phyloP scores from a whole-genome alignment of 1,140 invertebrate species.

The Pomacea maculata region DNA sequence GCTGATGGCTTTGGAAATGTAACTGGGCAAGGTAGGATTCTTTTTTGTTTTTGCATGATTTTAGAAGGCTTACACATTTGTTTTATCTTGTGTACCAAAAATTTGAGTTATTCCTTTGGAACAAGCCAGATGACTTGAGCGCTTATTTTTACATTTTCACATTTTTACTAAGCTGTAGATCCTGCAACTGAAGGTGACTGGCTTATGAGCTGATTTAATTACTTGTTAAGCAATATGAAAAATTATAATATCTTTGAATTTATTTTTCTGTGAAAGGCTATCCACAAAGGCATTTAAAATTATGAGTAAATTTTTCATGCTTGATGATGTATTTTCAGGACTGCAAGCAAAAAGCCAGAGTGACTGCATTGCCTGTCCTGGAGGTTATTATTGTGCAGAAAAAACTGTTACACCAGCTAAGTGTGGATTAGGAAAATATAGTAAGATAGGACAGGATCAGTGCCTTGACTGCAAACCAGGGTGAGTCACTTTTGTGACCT shows the following conservation, averaged over 20 bases:
- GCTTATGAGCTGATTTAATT: too few relatives aligned
- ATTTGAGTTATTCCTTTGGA: background rate
- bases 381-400: slow-evolving; percentile 52
- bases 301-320: too few relatives aligned
- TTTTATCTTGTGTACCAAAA: background rate
- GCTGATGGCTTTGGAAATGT: slow-evolving; percentile 17
- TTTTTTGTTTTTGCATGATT: background rate
- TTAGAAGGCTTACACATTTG: background rate
- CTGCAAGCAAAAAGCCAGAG: slow-evolving; percentile 57
- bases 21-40: slow-evolving; percentile 32
- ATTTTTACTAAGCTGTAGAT: background rate
- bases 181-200: too few relatives aligned
- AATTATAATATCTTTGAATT: too few relatives aligned
- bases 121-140: too few relatives aligned
- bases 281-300: too few relatives aligned
- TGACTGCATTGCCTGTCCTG: slow-evolving; percentile 55
- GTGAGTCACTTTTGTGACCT: slow-evolving; percentile 30
- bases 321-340: slow-evolving; percentile 28
- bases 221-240: too few relatives aligned
- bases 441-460: slow-evolving; percentile 44
- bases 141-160: background rate
- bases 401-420: slow-evolving; percentile 45
- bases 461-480: slow-evolving; percentile 55
- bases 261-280: too few relatives aligned
- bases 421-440: slow-evolving; percentile 52